Evolutionary conservation across 2,113 vertebrate species (phyloP).

Genomic region (Oryctolagus cuniculus): mOryCun1.1 NC_091436.1:2838501-2839000

Average conservation of each 20-base stretch:
- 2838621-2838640: too few relatives aligned
- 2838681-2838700: not conserved
- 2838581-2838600: too few relatives aligned
- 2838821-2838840: rapidly evolving
- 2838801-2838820: not conserved
- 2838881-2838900: not conserved
- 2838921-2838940: not conserved
- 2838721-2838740: not conserved
- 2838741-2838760: too few relatives aligned
- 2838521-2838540: too few relatives aligned
- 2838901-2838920: not conserved
- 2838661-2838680: too few relatives aligned
- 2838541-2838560: too few relatives aligned
- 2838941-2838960: not conserved
- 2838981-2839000: not conserved
- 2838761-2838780: too few relatives aligned
- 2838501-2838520: too few relatives aligned
- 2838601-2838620: too few relatives aligned
- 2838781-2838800: constrained; percentile 52
- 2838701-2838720: too few relatives aligned
- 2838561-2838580: too few relatives aligned
- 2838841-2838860: rapidly evolving
- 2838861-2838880: rapidly evolving
- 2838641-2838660: too few relatives aligned
- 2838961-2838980: not conserved